Evolutionary conservation across 2,888 invertebrate genomes (phyloP).

Genomic region (Aelia acuminata): DNA sequence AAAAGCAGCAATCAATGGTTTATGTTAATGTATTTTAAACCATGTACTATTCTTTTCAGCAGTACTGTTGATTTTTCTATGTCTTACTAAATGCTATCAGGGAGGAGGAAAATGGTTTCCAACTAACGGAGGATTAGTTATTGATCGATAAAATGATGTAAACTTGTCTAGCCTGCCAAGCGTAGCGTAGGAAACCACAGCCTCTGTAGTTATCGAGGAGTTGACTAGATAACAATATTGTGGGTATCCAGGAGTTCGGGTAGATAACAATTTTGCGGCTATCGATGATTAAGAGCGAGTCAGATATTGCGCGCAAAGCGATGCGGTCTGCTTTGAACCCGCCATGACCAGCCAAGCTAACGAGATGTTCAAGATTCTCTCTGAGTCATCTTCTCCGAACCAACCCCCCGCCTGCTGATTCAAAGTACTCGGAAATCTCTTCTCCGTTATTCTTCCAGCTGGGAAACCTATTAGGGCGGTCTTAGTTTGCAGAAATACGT

Average conservation of each 20-base stretch:
- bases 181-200: not conserved
- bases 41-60: too few relatives aligned
- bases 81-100: too few relatives aligned
- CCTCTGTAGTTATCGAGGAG: not conserved
- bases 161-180: not conserved
- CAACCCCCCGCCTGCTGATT: not conserved
- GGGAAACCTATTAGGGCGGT: not conserved
- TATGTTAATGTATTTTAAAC: too few relatives aligned
- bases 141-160: too few relatives aligned
- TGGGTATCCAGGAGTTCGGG: not conserved
- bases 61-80: too few relatives aligned
- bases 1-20: too few relatives aligned
- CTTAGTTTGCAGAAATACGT: not conserved
- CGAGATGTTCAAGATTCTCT: not conserved
- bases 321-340: not conserved
- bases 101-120: too few relatives aligned
- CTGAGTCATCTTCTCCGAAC: conserved; percentile 1
- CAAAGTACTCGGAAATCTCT: not conserved
- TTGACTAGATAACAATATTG: not conserved
- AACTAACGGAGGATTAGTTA: too few relatives aligned
- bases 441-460: not conserved
- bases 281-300: too few relatives aligned
- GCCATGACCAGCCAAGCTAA: not conserved
- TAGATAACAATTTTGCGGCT: not conserved
- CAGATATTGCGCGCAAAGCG: not conserved